Base-by-base conservation (phyloP, 1,140 invertebrate genomes). In the Macrotrachela quadricornifera region DNA sequence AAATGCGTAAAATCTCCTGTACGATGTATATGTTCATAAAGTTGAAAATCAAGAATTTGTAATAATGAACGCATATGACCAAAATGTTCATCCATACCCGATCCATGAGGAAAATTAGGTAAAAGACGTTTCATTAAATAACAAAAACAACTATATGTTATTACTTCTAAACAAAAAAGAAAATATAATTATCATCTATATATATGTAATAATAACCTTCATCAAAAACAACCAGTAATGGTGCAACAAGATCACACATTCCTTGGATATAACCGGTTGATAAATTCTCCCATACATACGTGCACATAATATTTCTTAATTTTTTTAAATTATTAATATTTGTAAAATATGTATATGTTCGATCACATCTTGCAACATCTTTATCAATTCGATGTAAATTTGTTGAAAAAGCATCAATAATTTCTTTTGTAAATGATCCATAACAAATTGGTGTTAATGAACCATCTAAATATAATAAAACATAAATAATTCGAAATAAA, bases 1-100 rank as follows among this genome's bases (percentile, higher is more conserved):
- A 92, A 90, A 68, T 94, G 85, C 14, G 85, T 90, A 68, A 86
- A 91, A 68, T 94, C 88, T 11, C 85, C 85, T 68, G 88, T 83
- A 55, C 82, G 79, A 68, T 88, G 83, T 81, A 92, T 88, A 60
- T 88, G 72, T 58, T 90, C 82, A 73, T 85, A 91, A 70, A 94
- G 76, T 70, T 92, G 85, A 15, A 80, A 79, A 70, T 94, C 87
- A 51, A 92, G 71, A 57, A 94, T 87, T 65, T 76, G 74, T 49
- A 77, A 75, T 6, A 76, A 62, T 51, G 68, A 82, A 71, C 85
- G 77, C 84, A 92, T 88, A 66, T 92, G 90, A 36, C 85, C 83
- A 69, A 92, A 86, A 68, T 92, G 84, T 53, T 79, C 79, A 64
- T 92, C 87, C 85, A 92, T 92, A 1, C 83, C 83, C 18, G 80